Base-by-base conservation (phyloP, 2,113 vertebrate genomes). In the Neopipo cinnamomea region DNA sequence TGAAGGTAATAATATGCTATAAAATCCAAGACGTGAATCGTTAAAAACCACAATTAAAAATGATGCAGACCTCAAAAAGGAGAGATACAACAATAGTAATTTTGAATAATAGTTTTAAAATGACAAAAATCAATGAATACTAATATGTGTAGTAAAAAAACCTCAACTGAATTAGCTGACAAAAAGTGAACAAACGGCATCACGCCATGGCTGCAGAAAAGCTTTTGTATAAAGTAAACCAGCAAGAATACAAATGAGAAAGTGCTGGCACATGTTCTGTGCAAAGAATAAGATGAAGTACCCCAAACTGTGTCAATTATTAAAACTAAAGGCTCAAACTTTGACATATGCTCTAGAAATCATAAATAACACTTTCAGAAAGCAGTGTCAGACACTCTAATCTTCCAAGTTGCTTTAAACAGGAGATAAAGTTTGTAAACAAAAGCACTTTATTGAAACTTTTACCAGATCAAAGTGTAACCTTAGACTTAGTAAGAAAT, bases 111-210 rank as follows among this genome's bases (percentile, higher is more conserved):
- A 94, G 70, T 95, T 96, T 95, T 79, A 65, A 95, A 96, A 87
- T 95, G 33, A 95, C 68, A 96, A 97, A 96, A 95, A 95, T 94
- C 94, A 92, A 97, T 96, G 91, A 93, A 95, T 95, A 87, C 94
- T 97, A 95, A 95, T 95, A 93, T 35, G 65, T 58, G 61, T 81
- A 87, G 86, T 93, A 87, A 92, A 95, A 95, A 95, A 81, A 28
- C 16, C 44, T 95, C 82, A 86, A 53, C 52, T 72, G 73, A 95
- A 95, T 97, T 95, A 95, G 56, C 91, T 95, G 95, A 91, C 79
- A 94, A 92, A 95, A 95, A 91, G 30, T 92, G 91, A 96, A 85
- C 70, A 94, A 96, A 93, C 28, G 27, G 81, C 91, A 92, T 84
- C 86, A 71, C 0, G 2, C 74, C 74, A 25, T 62, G 84, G 84